These are phyloP conservation scores for Clanis bilineata DNA, from an alignment of 2,888 invertebrate species.

Conservation along the genomic window DNA sequence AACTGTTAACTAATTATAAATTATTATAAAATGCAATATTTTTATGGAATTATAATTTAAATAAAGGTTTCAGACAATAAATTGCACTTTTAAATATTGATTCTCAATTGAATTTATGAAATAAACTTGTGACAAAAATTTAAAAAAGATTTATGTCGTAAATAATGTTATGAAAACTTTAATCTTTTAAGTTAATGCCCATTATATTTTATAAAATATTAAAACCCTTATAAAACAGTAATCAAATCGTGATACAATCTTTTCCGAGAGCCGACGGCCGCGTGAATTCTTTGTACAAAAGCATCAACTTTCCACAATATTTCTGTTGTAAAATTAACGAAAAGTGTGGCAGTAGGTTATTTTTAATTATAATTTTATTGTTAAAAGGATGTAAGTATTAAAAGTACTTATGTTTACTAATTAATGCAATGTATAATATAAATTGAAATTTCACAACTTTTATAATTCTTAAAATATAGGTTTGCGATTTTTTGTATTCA, in stretches of 20 bases:
- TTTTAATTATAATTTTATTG: background rate
- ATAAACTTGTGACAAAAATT: background rate
- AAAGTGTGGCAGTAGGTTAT: background rate
- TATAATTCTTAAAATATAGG: too few relatives aligned
- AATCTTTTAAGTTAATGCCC: constrained; percentile 7
- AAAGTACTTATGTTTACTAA: background rate
- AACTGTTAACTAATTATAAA: too few relatives aligned
- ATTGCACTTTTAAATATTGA: background rate
- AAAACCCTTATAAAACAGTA: constrained; percentile 12
- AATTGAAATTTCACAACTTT: too few relatives aligned
- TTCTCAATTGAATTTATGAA: background rate
- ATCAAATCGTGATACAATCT: constrained; percentile 9
- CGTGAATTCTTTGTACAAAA: constrained; percentile 11
- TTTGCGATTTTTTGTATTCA: too few relatives aligned
- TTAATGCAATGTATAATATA: background rate
- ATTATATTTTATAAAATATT: constrained; percentile 14
- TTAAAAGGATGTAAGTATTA: background rate
- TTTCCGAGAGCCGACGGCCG: constrained; percentile 12
- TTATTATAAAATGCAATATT: too few relatives aligned
- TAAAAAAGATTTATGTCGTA: background rate
- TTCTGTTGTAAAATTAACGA: constrained; percentile 5
- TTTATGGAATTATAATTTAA: background rate
- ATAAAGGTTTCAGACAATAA: background rate
- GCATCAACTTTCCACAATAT: constrained; percentile 10
- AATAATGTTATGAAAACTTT: background rate